Evolutionary conservation across 1,140 invertebrate genomes (phyloP).

Genomic region (Drosophila seguyi): DNA sequence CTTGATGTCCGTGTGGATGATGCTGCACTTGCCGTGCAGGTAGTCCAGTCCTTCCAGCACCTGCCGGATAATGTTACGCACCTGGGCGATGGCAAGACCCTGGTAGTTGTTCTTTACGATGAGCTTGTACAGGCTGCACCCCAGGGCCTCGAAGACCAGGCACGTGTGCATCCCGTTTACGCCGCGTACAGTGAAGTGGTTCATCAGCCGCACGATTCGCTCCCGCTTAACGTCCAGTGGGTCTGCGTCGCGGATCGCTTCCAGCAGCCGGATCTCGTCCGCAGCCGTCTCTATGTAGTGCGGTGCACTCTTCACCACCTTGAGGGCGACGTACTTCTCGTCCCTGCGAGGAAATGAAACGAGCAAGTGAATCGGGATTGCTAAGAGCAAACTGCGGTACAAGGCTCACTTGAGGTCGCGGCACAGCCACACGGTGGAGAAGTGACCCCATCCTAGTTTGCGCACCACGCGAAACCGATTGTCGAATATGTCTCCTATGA

Average conservation of each 20-base stretch:
- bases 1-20: conserved; percentile 99
- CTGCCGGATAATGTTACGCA: conserved; percentile 97
- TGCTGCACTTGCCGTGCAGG: conserved; percentile 98
- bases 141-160: conserved; percentile 99
- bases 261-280: conserved; percentile 98
- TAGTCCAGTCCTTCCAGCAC: conserved; percentile 97
- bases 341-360: conserved; percentile 86
- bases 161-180: conserved; percentile 98
- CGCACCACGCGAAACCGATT: conserved; percentile 97
- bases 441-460: conserved; percentile 99
- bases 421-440: conserved; percentile 99
- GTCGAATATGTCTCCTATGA: conserved; percentile 96
- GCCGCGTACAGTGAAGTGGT: conserved; percentile 99
- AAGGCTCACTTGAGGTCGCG: conserved; percentile 91
- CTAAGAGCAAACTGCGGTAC: background rate
- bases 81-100: conserved; percentile 97
- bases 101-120: conserved; percentile 99
- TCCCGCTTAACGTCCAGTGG: conserved; percentile 94
- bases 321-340: conserved; percentile 97
- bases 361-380: too few species aligned
- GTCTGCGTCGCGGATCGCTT: conserved; percentile 96
- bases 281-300: conserved; percentile 99
- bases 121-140: conserved; percentile 98
- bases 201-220: conserved; percentile 97
- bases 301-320: conserved; percentile 99